phyloP scores from a whole-genome alignment of 2,888 invertebrate species.

The Tineola bisselliella region DNA sequence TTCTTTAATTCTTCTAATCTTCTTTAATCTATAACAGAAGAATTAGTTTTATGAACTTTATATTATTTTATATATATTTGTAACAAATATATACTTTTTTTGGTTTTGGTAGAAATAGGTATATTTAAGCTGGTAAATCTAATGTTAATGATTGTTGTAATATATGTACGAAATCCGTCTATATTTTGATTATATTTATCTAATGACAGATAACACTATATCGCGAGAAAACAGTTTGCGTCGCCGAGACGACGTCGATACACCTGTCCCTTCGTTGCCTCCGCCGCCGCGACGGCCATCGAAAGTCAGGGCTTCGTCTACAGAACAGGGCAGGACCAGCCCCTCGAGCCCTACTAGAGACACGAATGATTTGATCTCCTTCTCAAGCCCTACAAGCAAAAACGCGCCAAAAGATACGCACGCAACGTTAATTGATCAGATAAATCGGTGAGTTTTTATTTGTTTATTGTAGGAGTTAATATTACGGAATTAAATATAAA shows the following conservation, averaged over 20 bases:
- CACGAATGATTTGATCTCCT: slow-evolving; percentile 75
- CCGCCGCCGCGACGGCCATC: slow-evolving; percentile 55
- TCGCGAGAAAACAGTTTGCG: slow-evolving; percentile 44
- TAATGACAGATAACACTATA: slow-evolving; percentile 40
- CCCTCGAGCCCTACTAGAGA: slow-evolving; percentile 52
- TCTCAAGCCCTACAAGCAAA: slow-evolving; percentile 71
- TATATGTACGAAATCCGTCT: not conserved
- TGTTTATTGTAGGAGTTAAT: too few species aligned
- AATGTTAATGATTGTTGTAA: too few species aligned
- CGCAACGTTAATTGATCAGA: slow-evolving; percentile 65
- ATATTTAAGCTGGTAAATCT: too few species aligned
- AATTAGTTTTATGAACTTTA: too few species aligned
- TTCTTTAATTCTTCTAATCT: too few species aligned
- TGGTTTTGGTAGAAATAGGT: too few species aligned
- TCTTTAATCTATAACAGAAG: too few species aligned
- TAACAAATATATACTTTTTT: too few species aligned
- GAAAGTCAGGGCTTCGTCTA: slow-evolving; percentile 22
- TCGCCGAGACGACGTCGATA: slow-evolving; percentile 56
- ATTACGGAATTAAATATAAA: too few species aligned
- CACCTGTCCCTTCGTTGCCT: slow-evolving; percentile 51
- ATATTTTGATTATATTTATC: not conserved
- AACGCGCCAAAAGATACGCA: slow-evolving; percentile 55
- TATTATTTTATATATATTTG: too few species aligned
- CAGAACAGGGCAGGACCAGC: slow-evolving; percentile 22
- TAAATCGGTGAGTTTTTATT: slow-evolving; percentile 51